phyloP scores from a whole-genome alignment of 2,797 vertebrate species.

The Holocentrus rufus region DNA sequence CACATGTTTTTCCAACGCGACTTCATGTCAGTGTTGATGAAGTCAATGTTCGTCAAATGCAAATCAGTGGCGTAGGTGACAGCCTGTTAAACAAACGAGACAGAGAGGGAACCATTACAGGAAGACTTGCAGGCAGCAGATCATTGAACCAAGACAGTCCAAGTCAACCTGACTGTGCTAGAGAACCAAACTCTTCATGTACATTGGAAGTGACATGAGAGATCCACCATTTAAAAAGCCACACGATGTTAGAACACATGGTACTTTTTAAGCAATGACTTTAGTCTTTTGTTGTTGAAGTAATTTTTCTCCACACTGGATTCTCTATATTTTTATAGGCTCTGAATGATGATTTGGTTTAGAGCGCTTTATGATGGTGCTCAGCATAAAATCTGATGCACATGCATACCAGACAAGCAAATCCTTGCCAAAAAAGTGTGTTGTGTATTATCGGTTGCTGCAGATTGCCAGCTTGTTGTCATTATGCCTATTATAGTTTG shows the following conservation, averaged over 20 bases:
- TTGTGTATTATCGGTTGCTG: not conserved
- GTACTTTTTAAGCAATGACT: too few relatives aligned
- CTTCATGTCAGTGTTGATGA: not conserved
- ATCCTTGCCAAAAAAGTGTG: not conserved
- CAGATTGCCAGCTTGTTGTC: not conserved
- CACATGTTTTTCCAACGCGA: not conserved
- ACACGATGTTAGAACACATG: not conserved
- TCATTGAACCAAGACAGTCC: not conserved
- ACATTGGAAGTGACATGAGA: too few relatives aligned
- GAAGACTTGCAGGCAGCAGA: not conserved
- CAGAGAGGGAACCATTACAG: not conserved
- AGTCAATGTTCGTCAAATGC: slow-evolving; percentile 21
- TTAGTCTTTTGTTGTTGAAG: too few relatives aligned
- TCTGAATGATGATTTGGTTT: too few relatives aligned
- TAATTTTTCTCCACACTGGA: too few relatives aligned
- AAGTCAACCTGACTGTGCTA: not conserved
- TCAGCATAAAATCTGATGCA: not conserved
- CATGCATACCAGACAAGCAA: not conserved
- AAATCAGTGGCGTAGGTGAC: slow-evolving; percentile 36
- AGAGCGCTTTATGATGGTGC: too few relatives aligned
- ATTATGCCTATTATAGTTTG: not conserved
- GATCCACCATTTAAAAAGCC: not conserved
- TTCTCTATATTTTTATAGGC: too few relatives aligned
- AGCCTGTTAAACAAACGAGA: slow-evolving; percentile 24
- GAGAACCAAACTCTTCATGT: too few relatives aligned